A percentile compares a stretch with the other conserved stretches of the same genome.
Evolutionary conservation across 2,888 invertebrate genomes (phyloP).

Genomic region (Portevinia maculata): DNA sequence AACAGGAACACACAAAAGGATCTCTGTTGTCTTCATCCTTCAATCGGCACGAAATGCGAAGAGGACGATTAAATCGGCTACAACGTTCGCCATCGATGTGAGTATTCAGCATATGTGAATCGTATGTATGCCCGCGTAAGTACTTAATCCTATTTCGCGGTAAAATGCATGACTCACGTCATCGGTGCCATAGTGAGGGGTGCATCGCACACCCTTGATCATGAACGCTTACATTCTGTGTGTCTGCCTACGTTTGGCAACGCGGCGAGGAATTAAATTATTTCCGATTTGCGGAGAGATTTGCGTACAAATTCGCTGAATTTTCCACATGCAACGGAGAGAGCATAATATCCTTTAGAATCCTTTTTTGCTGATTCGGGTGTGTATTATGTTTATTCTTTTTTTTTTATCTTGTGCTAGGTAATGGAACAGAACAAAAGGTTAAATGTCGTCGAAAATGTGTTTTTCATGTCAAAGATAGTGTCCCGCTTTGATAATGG

Average conservation of each 20-base stretch:
- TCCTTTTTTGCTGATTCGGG: not conserved
- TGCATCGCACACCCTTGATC: conserved; percentile 33
- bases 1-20: conserved; percentile 15
- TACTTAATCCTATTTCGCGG: conserved; percentile 71
- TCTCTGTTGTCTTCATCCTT: conserved; percentile 42
- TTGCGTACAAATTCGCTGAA: conserved; percentile 30
- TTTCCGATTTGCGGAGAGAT: conserved; percentile 25
- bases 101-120: conserved; percentile 18
- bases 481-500: conserved; percentile 23
- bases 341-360: conserved; percentile 25
- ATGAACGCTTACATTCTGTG: conserved; percentile 53
- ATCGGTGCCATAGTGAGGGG: not conserved
- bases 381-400: too few relatives aligned
- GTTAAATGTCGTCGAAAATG: conserved; percentile 59
- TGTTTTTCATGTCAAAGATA: conserved; percentile 54
- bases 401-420: not conserved
- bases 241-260: not conserved
- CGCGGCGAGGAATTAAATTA: conserved; percentile 56
- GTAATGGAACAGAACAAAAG: conserved; percentile 41
- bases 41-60: conserved; percentile 20
- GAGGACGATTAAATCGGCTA: conserved; percentile 27
- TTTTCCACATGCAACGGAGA: not conserved
- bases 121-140: conserved; percentile 47
- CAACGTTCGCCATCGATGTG: conserved; percentile 8
- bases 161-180: conserved; percentile 64